A percentile compares a stretch with the other conserved stretches of the same genome.
Evolutionary conservation across 2,888 invertebrate genomes (phyloP).

Genomic region (Dicyrtoma fusca): DNA sequence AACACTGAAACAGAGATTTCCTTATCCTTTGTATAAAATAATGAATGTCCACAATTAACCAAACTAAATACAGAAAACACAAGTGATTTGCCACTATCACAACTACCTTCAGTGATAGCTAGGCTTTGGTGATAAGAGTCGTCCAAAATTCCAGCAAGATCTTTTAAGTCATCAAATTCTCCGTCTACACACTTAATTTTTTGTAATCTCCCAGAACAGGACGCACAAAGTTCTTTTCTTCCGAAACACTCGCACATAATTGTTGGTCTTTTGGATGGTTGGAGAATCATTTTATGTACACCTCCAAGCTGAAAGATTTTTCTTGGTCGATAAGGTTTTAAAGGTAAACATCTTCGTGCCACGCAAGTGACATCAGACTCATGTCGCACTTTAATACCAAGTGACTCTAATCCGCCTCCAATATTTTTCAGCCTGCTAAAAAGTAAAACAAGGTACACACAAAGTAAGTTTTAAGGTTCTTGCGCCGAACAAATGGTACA

Average conservation of each 20-base stretch:
- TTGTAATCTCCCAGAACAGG: constrained; percentile 45
- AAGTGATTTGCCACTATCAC: background rate
- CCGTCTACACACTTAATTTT: constrained; percentile 42
- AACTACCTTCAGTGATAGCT: constrained; percentile 42
- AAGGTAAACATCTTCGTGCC: constrained; percentile 45
- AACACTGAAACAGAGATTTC: too few species aligned
- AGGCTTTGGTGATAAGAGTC: constrained; percentile 47
- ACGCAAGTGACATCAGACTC: constrained; percentile 38
- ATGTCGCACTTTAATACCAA: constrained; percentile 43
- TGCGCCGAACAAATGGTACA: background rate
- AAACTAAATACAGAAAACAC: too few species aligned
- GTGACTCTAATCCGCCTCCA: constrained; percentile 40
- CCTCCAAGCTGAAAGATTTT: constrained; percentile 52
- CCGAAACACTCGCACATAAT: constrained; percentile 48
- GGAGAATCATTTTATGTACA: constrained; percentile 47
- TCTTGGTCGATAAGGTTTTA: constrained; percentile 45
- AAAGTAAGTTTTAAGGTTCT: background rate
- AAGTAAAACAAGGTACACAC: too few species aligned
- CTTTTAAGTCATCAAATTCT: constrained; percentile 40
- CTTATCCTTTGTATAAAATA: too few species aligned
- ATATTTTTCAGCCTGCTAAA: constrained; percentile 25
- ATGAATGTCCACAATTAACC: too few species aligned
- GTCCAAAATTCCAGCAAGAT: constrained; percentile 44
- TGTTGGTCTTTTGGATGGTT: constrained; percentile 36
- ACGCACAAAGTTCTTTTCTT: constrained; percentile 47